Conservation (phyloP, 2,113 vertebrate genomes). For the Oreocharis arfaki region DNA sequence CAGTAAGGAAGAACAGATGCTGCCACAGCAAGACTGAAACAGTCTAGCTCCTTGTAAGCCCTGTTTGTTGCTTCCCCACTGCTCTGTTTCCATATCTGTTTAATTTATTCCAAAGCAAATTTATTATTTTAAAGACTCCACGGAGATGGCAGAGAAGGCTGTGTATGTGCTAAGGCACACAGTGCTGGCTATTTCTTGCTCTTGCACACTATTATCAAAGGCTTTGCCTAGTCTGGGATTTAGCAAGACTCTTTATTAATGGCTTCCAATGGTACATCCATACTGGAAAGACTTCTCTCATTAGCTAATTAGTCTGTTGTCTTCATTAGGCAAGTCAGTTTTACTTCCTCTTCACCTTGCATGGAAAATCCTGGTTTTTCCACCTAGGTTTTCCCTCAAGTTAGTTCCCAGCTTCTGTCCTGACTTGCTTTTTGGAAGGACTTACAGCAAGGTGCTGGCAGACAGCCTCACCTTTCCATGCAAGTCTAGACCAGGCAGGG, state of each 20-base stretch:
- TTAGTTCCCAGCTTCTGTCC: not conserved
- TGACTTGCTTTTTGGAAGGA: not conserved
- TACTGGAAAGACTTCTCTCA: not conserved
- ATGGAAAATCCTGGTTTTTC: not conserved
- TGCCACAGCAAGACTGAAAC: not conserved
- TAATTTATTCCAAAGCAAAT: slow-evolving; percentile 12
- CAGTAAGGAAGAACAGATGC: not conserved
- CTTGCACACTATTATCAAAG: not conserved
- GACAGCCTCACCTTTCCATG: not conserved
- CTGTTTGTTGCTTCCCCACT: not conserved
- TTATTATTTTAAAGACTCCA: slow-evolving; percentile 4
- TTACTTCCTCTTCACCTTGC: not conserved
- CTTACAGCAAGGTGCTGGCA: not conserved
- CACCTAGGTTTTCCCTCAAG: not conserved
- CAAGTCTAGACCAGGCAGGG: not conserved
- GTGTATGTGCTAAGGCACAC: not conserved
- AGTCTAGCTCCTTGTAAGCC: not conserved
- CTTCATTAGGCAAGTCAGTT: not conserved
- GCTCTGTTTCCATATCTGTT: not conserved
- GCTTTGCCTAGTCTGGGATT: not conserved
- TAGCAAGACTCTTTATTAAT: not conserved
- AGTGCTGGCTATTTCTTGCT: not conserved
- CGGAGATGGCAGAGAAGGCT: not conserved
- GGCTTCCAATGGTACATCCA: not conserved
- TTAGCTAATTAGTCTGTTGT: not conserved